phyloP scores from a whole-genome alignment of 2,113 vertebrate genomes.

The Cyanocitta stelleri region DNA sequence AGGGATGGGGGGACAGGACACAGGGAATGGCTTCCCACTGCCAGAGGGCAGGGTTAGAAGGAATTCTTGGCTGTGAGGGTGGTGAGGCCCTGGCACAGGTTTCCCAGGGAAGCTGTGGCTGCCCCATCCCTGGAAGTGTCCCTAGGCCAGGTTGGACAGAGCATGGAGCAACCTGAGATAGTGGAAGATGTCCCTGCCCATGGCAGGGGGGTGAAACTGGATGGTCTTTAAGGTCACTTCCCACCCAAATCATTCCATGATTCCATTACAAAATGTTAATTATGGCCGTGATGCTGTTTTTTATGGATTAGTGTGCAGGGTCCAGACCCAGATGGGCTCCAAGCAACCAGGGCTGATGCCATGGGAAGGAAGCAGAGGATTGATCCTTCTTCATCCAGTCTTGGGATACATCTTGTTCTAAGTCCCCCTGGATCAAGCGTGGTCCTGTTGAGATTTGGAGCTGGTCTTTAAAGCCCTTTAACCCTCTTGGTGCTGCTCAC shows the following conservation, averaged over 20 bases:
- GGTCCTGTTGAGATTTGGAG: accelerated
- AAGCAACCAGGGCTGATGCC: neutral
- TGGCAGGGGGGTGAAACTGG: neutral
- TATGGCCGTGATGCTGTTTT: neutral
- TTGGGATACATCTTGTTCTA: neutral
- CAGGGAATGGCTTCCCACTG: neutral
- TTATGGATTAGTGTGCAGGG: neutral
- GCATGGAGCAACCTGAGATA: accelerated
- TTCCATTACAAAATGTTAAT: neutral
- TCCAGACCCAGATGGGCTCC: neutral
- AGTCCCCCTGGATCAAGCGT: accelerated
- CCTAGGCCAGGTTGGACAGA: accelerated
- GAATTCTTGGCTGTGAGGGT: accelerated
- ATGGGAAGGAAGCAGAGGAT: neutral
- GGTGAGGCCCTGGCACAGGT: accelerated
- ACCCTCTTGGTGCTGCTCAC: neutral
- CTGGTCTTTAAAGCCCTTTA: neutral
- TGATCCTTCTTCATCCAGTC: neutral
- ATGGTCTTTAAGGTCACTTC: neutral
- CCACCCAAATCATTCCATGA: neutral
- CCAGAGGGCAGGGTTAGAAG: neutral
- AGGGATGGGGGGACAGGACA: neutral
- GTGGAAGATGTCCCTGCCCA: neutral
- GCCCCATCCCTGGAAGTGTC: neutral
- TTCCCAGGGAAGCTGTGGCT: neutral